These are phyloP conservation scores for Actenoides hombroni DNA, from an alignment of 2,113 vertebrate genomes.

Conservation along the genomic window DNA sequence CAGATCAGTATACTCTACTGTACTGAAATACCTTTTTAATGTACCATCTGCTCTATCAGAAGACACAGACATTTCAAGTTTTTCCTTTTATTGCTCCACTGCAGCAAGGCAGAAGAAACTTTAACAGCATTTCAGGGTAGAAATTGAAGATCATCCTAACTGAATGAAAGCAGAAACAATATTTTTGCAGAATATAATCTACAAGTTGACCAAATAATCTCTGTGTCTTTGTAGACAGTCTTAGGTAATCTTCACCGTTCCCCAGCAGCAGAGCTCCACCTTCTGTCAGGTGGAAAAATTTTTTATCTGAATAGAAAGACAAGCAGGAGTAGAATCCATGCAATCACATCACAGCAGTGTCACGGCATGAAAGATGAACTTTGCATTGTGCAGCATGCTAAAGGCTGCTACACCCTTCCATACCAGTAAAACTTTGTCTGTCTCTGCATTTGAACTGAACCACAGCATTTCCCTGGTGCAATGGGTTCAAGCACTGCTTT, in stretches of 20 bases:
- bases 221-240: not conserved
- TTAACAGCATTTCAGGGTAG: not conserved
- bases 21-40: not conserved
- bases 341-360: not conserved
- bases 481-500: not conserved
- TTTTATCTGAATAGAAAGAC: not conserved
- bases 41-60: not conserved
- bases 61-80: not conserved
- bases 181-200: not conserved
- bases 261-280: not conserved
- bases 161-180: not conserved
- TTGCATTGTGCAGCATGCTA: not conserved
- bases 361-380: not conserved
- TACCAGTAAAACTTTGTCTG: not conserved
- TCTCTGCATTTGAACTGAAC: not conserved
- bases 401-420: not conserved
- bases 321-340: not conserved
- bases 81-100: not conserved
- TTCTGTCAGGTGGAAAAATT: not conserved
- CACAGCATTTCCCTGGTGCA: not conserved
- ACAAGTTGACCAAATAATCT: not conserved
- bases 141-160: not conserved
- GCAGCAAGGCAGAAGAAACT: not conserved
- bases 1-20: not conserved
- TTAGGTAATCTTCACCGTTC: not conserved